Evolutionary conservation across 2,113 vertebrate species (phyloP), one percentile per base, ranked within the genome.

Genomic region (Tachysurus vachellii): DNA sequence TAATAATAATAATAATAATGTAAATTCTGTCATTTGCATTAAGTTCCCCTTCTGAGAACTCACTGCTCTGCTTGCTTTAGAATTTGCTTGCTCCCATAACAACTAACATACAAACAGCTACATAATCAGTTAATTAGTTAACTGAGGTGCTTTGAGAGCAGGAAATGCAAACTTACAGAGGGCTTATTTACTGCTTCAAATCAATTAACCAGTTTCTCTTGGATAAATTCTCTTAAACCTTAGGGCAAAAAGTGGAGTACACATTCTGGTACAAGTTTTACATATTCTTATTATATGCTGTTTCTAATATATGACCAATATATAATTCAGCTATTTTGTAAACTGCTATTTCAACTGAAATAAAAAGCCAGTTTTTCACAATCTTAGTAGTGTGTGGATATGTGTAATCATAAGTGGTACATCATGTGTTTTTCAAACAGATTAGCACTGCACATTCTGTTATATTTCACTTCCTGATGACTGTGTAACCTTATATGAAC

Each of bases 391-490:
- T 47, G 87, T 84, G 75, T 84, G 54, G 53, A 84, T 84, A 44
- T 87, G 85, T 92, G 88, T 92, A 92, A 92, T 91, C 91, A 92
- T 92, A 92, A 93, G 92, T 91, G 76, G 91, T 90, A 90, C 92
- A 93, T 47, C 85, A 75, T 80, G 86, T 91, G 92, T 94, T 95
- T 94, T 95, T 95, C 92, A 93, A 94, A 93, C 92, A 95, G 95
- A 95, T 95, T 95, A 95, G 94, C 91, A 94, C 94, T 92, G 94
- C 93, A 96, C 95, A 95, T 94, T 95, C 95, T 96, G 95, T 95
- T 95, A 95, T 95, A 91, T 94, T 95, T 95, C 93, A 94, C 94
- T 95, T 96, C 95, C 94, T 95, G 94, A 96, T 94, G 94, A 94
- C 94, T 93, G 93, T 91, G 91, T 94, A 93, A 94, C 94, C 94